Base-by-base conservation (phyloP, 2,113 vertebrate species). In the Microcebus lehilahytsara region DNA sequence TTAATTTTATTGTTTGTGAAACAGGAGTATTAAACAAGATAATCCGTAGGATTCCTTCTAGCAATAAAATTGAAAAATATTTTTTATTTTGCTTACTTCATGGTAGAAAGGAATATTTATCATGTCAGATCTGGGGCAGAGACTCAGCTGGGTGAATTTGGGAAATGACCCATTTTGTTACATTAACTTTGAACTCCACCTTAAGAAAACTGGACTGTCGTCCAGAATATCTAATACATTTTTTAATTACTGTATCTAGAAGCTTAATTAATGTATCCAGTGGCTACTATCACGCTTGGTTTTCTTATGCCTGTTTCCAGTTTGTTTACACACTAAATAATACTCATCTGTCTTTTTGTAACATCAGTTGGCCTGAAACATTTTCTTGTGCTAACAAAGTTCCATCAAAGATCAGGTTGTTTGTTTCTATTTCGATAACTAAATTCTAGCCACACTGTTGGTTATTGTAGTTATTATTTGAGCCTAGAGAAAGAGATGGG, bases 1-100 rank as follows among this genome's bases (percentile, higher is more conserved):
- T 89, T 34, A 17, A 58, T 87, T 93, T 87, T 56, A 85, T 91
- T 91, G 92, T 96, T 60, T 88, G 12, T 72, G 81, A 96, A 85
- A 77, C 42, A 16, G 62, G 46, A 85, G 0, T 40, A 51, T 77
- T 87, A 89, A 95, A 32, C 3, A 42, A 87, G 5, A 34, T 80
- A 67, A 87, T 72, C 51, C 90, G 0, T 58, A 95, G 34, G 49
- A 95, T 64, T 74, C 20, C 16, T 91, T 94, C 20, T 85, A 84
- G 27, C 3, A 87, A 30, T 88, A 96, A 87, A 71, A 77, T 49
- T 46, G 23, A 87, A 90, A 87, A 13, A 1, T 53, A 42, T 30
- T 69, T 93, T 85, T 92, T 23, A 83, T 20, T 53, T 87, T 89
- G 56, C 3, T 1, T 85, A 53, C 20, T 74, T 92, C 30, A 53